Evolutionary conservation across 2,888 invertebrate genomes (phyloP).

Genomic region (Himalopsyche anomala): DNA sequence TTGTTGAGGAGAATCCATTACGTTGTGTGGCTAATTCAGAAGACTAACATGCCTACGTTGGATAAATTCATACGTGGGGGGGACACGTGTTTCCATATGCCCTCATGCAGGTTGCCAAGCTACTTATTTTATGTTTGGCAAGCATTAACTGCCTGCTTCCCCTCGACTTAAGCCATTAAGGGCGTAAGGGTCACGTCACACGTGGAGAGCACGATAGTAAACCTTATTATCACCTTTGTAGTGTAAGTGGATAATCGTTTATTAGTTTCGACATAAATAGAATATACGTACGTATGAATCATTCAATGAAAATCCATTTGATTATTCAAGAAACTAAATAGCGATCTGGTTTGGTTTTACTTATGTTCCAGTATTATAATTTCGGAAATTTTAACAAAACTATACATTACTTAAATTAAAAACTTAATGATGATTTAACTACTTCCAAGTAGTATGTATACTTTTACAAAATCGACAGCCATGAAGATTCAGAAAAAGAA

Average conservation of each 20-base stretch:
- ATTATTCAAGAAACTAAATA: too few species aligned
- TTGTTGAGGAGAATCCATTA: background rate
- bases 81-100: constrained; percentile 8
- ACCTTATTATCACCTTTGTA: constrained; percentile 22
- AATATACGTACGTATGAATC: too few species aligned
- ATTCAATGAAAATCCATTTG: too few species aligned
- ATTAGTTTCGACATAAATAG: background rate
- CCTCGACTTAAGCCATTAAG: constrained; percentile 21
- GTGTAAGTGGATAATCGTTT: constrained; percentile 20
- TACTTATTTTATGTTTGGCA: constrained; percentile 31
- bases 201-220: constrained; percentile 14
- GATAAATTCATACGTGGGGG: background rate
- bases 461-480: too few species aligned
- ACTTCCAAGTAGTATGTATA: too few species aligned
- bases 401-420: too few species aligned
- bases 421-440: too few species aligned
- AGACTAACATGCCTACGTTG: background rate
- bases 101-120: background rate
- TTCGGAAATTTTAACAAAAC: too few species aligned
- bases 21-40: background rate
- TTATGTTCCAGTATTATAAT: too few species aligned
- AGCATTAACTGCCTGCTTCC: constrained; percentile 6
- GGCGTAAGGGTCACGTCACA: background rate
- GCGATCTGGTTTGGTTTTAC: too few species aligned
- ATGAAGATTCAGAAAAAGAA: too few species aligned